phyloP scores from a whole-genome alignment of 2,113 vertebrate species.

The Electrona antarctica region DNA sequence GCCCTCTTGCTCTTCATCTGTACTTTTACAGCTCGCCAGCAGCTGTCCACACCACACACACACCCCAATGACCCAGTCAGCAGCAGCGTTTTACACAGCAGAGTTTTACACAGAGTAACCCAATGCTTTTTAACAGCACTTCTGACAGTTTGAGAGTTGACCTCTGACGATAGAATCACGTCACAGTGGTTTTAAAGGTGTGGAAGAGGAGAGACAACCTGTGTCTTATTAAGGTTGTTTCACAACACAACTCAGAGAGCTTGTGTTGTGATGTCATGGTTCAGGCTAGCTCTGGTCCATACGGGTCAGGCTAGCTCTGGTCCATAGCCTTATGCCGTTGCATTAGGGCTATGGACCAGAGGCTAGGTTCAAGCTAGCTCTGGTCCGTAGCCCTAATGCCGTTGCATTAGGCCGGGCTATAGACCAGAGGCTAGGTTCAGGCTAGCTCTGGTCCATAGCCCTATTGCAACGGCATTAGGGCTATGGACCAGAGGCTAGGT shows the following conservation, averaged over 20 bases:
- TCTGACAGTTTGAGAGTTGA: slow-evolving; percentile 14
- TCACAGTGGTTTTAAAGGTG: slow-evolving; percentile 23
- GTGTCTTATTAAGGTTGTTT: neutral
- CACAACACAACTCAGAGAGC: neutral
- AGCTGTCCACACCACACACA: too few relatives aligned
- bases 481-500: too few relatives aligned
- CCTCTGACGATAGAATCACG: slow-evolving; percentile 15
- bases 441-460: too few relatives aligned
- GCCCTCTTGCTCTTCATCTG: slow-evolving; percentile 9
- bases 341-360: too few relatives aligned
- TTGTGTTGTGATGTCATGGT: neutral
- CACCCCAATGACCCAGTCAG: neutral
- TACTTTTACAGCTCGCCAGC: slow-evolving; percentile 6
- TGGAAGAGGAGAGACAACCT: neutral
- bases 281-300: too few relatives aligned
- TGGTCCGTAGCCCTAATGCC: too few relatives aligned
- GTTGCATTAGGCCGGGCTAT: too few relatives aligned
- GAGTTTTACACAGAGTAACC: slow-evolving; percentile 16
- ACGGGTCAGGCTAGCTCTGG: too few relatives aligned
- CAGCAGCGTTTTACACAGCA: neutral
- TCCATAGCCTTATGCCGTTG: too few relatives aligned
- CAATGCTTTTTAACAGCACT: neutral
- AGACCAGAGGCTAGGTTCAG: too few relatives aligned
- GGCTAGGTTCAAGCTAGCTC: too few relatives aligned
- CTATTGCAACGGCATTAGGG: too few relatives aligned